These are phyloP conservation scores for Rhagonycha lutea DNA, from an alignment of 2,888 invertebrate species.

Conservation along the genomic window DNA sequence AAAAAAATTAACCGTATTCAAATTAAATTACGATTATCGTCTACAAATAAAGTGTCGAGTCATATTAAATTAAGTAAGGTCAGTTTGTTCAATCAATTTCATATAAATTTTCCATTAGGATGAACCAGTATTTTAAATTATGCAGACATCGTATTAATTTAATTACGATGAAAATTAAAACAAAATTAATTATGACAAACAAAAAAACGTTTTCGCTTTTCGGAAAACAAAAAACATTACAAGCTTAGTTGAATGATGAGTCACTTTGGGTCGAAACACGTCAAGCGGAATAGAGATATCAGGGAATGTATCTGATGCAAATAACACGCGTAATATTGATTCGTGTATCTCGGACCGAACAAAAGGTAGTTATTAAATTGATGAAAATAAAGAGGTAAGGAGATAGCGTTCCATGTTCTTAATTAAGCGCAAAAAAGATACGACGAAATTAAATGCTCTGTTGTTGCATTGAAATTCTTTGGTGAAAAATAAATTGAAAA, in stretches of 20 bases:
- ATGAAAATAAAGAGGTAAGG: too few species aligned
- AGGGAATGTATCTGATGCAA: neutral
- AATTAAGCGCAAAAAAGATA: neutral
- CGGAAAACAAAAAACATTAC: neutral
- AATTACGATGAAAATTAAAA: neutral
- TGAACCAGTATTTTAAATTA: neutral
- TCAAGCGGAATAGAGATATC: neutral
- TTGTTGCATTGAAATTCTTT: too few species aligned
- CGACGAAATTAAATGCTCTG: neutral
- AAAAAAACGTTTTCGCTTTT: neutral
- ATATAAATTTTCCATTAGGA: neutral
- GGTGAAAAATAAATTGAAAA: too few species aligned
- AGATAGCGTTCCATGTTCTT: too few species aligned
- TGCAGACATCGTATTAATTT: neutral
- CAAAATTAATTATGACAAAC: too few species aligned
- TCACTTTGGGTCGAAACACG: neutral
- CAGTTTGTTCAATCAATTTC: neutral
- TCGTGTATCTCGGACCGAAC: neutral
- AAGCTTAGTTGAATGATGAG: neutral
- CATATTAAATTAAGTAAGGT: neutral
- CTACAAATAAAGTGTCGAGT: neutral
- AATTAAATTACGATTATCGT: neutral
- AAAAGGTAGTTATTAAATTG: neutral
- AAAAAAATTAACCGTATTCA: neutral
- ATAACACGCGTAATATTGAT: neutral